Percentiles rank a stretch among this genome's conserved stretches.
Evolutionary conservation across 2,113 vertebrate genomes (phyloP).

Genomic region (Peucedramus taeniatus): DNA sequence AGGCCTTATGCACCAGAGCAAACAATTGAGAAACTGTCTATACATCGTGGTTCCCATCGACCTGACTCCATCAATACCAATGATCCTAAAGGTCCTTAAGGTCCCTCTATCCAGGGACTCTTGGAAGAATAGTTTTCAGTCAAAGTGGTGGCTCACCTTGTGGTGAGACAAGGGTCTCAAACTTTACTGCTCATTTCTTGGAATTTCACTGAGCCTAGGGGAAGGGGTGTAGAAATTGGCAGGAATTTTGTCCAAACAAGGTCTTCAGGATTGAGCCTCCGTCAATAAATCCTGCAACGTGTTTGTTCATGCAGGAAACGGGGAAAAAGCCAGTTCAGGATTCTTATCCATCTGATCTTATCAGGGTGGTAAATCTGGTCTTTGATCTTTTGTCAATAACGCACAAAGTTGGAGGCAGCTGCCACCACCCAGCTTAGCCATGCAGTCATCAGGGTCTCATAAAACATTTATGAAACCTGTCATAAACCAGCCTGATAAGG

Average conservation of each 20-base stretch:
- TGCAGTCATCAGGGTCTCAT: constrained; percentile 66
- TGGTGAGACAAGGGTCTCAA: background rate
- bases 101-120: background rate
- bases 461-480: constrained; percentile 80
- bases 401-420: constrained; percentile 72
- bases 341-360: constrained; percentile 73
- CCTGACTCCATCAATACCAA: background rate
- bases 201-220: background rate
- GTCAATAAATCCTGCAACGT: background rate
- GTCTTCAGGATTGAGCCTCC: background rate
- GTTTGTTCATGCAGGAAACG: constrained; percentile 2
- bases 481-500: constrained; percentile 78
- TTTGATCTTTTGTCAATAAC: constrained; percentile 80
- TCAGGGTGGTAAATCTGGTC: constrained; percentile 78
- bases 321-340: constrained; percentile 62
- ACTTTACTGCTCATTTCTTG: background rate
- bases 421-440: constrained; percentile 66
- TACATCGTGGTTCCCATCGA: background rate
- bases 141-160: background rate
- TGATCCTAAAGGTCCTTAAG: rapidly evolving
- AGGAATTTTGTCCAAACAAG: background rate
- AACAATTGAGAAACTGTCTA: background rate
- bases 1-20: background rate
- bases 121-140: background rate
- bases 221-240: background rate